Base-by-base conservation (phyloP, 92 coral and sea anemone species). In the Parazoanthus swiftii region DNA sequence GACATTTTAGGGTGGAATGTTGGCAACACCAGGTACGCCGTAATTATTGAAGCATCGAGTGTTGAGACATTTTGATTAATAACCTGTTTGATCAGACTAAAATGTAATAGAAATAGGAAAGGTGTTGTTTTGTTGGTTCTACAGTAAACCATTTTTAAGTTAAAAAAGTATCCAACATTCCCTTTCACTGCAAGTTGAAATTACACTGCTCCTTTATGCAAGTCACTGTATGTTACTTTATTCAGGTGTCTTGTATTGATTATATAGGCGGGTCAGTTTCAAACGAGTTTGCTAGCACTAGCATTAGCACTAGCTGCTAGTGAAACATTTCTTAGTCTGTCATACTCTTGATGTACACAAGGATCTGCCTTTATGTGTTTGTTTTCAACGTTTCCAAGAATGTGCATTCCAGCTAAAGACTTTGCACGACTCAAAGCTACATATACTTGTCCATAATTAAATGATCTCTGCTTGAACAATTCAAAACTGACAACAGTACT, bases 401-500 rank as follows among this genome's bases (percentile, higher is more conserved):
- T 79, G 78, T 91, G 76, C 18, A 93, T 23, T 15, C 93, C 93
- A 16, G 86, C 33, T 6, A 93, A 79, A 26, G 92, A 77, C 2
- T 71, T 88, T 63, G 94, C 89, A 36, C 92, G 81, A 70, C 92
- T 91, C 42, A 93, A 74, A 1, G 95, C 95, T 44, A 93, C 95
- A 93, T 89, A 91, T 18, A 86, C 78, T 66, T 93, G 93, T 93
- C 33, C 33, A 29, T 29, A 29, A 29, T 29, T 29, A 29, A 29
- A 29, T 29, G 33, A 29, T 29, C 33, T 29, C 33, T 29, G 33
- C 33, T 29, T 29, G 33, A 29, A 29, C 33, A 29, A 29, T 29
- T 29, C 33, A 29, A 29, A 29, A 29, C 33, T 29, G 33, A 29
- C 33, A 29, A 29, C 33, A 29, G 33, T 29, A 29, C 33, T 29